phyloP scores from a whole-genome alignment of 2,888 invertebrate genomes.

The Leucania comma region DNA sequence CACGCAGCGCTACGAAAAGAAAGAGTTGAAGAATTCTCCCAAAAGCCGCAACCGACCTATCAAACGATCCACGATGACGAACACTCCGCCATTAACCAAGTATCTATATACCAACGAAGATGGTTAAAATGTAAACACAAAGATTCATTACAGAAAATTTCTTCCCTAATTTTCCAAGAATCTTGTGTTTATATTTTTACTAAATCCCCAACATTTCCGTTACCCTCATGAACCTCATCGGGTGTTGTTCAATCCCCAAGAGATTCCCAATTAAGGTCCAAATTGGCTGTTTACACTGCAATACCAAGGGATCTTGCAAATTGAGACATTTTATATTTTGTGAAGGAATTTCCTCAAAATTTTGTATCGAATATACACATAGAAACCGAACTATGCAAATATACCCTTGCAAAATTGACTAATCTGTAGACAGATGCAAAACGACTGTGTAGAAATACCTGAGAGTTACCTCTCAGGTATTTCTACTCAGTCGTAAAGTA shows the following conservation, averaged over 20 bases:
- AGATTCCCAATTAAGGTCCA: conserved; percentile 28
- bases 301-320: conserved; percentile 20
- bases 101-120: neutral
- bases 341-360: conserved; percentile 6
- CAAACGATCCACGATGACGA: too few species aligned
- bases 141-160: neutral
- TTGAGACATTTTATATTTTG: conserved; percentile 42
- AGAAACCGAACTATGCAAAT: neutral
- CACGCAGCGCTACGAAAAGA: too few species aligned
- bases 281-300: conserved; percentile 40
- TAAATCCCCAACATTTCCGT: neutral
- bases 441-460: neutral
- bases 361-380: neutral
- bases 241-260: conserved; percentile 26
- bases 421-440: neutral
- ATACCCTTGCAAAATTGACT: neutral
- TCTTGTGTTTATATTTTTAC: conserved; percentile 10
- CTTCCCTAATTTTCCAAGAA: neutral
- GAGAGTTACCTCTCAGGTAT: too few species aligned
- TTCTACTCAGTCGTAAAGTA: too few species aligned
- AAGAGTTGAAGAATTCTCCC: too few species aligned
- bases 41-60: too few species aligned
- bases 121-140: neutral
- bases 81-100: neutral
- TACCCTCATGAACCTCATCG: conserved; percentile 5